Evolutionary conservation across 2,797 vertebrate genomes (phyloP), one percentile per base, ranked within the genome.

Genomic region (Periophthalmus magnuspinnatus): DNA sequence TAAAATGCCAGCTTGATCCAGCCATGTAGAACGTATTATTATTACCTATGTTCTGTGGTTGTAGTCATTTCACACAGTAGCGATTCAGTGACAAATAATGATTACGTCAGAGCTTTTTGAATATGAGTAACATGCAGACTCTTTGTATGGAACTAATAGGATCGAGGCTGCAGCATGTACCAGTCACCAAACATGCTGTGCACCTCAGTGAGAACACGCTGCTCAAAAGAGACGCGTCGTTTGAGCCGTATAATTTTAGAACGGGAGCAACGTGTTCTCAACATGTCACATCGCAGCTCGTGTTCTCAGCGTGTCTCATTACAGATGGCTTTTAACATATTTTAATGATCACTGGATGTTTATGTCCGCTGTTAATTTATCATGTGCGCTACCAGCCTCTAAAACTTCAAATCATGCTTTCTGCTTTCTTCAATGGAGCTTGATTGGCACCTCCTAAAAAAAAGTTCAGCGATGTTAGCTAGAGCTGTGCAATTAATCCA

Each of bases 281-380:
- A 62, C 56, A 66, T n/a, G 52, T 60, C 55, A 55, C 22, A 41
- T 34, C 36, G 52, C 28, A 28, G 28, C 28, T 28, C 41, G 2
- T 32, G 6, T 33, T 65, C 41, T 60, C 41, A 19, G 57, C 56
- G 66, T n/a, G 52, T 60, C 55, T 48, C 22, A 34, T 19, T 36
- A 52, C 13, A 66, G 64, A 75, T 69, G 41, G 34, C 73, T 73
- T 81, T 71, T 68, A 76, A 69, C 34, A 10, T 68, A 56, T 45
- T 58, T 69, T 65, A 11, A 64, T 56, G 60, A 70, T 78, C 66
- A 77, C 52, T 65, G 28, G 68, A 54, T 68, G 58, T 78, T 74
- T 73, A 58, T 79, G 67, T 69, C n/a, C 13, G 45, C 65, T 21
- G 58, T 61, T 75, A 72, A 80, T 71, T 70, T 76, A 77, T 66